Conservation (phyloP, 2,888 invertebrate species). For the Periphyllus acericola region DNA sequence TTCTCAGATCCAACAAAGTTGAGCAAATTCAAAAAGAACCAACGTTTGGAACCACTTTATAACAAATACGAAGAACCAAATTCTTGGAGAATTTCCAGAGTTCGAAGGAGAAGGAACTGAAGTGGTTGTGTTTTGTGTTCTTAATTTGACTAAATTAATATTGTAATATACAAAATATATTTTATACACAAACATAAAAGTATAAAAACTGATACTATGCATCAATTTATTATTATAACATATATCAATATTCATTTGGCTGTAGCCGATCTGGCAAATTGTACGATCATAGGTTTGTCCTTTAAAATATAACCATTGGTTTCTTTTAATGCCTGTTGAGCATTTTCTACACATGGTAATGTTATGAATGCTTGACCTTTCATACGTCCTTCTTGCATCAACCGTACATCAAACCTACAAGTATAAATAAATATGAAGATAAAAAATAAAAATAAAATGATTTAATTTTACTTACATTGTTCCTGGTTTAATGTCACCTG, state of each 20-base stretch:
- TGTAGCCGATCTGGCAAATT: slow-evolving; percentile 80
- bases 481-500: slow-evolving; percentile 68
- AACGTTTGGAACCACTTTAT: slow-evolving; percentile 95
- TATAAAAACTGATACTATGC: not conserved
- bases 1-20: slow-evolving; percentile 98
- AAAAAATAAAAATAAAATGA: slow-evolving; percentile 12
- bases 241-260: slow-evolving; percentile 63
- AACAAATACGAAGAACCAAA: slow-evolving; percentile 99
- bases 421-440: slow-evolving; percentile 62
- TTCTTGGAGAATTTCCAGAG: slow-evolving; percentile 97
- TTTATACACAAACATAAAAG: not conserved
- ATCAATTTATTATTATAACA: not conserved
- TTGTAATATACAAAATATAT: slow-evolving; percentile 3
- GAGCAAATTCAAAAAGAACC: slow-evolving; percentile 98
- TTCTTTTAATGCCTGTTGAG: slow-evolving; percentile 80
- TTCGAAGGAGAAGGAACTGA: slow-evolving; percentile 87
- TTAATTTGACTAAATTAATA: not conserved
- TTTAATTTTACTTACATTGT: slow-evolving; percentile 65
- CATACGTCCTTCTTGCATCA: slow-evolving; percentile 96
- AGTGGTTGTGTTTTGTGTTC: slow-evolving; percentile 23
- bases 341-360: slow-evolving; percentile 76
- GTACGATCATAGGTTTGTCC: slow-evolving; percentile 91
- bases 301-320: slow-evolving; percentile 89
- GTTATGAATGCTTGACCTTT: slow-evolving; percentile 96
- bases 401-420: slow-evolving; percentile 75